Evolutionary conservation across 2,113 vertebrate genomes (phyloP).

Genomic region (Bos indicus): DNA sequence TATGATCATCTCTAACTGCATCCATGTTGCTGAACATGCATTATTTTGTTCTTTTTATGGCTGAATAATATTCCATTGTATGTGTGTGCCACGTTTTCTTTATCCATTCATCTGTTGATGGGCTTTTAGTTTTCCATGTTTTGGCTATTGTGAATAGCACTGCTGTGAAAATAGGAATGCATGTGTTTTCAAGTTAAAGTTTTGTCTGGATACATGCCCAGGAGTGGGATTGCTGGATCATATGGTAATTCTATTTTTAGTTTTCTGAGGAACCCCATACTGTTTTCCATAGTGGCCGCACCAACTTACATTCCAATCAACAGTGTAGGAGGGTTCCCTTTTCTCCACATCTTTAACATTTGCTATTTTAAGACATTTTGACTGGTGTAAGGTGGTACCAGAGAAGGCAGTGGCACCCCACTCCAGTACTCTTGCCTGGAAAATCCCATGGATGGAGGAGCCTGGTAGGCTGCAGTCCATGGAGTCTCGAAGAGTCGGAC

Average conservation of each 20-base stretch:
- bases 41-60: background rate
- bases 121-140: background rate
- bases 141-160: background rate
- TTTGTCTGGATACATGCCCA: background rate
- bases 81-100: background rate
- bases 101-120: background rate
- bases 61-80: background rate
- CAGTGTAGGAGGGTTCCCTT: background rate
- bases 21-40: background rate
- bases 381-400: background rate
- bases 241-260: background rate
- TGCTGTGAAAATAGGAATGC: background rate
- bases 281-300: background rate
- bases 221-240: background rate
- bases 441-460: too few species aligned
- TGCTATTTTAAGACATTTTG: background rate
- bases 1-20: background rate
- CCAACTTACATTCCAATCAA: background rate
- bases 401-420: too few species aligned
- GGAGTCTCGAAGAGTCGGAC: too few species aligned
- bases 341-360: background rate
- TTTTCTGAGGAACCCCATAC: background rate
- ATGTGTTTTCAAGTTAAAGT: background rate
- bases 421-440: too few species aligned
- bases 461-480: too few species aligned